Evolutionary conservation across 2,888 invertebrate species (phyloP).

Genomic region (Enoplolaimus lenunculus): DNA sequence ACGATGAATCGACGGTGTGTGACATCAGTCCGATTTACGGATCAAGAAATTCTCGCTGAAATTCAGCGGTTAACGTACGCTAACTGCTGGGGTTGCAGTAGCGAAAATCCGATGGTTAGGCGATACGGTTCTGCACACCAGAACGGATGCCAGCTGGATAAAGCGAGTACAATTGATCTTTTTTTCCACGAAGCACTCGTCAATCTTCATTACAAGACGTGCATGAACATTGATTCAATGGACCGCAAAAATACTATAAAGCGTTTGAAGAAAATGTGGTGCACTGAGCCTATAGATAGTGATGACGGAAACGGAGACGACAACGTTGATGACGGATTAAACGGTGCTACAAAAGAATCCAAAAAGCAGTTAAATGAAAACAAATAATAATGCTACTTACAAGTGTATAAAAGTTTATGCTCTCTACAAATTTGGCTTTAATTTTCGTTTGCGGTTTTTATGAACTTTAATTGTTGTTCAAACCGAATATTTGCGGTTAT

Average conservation of each 20-base stretch:
- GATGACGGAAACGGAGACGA: background rate
- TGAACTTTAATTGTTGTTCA: too few relatives aligned
- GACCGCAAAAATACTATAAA: background rate
- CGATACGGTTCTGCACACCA: conserved; percentile 10
- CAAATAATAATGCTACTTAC: too few relatives aligned
- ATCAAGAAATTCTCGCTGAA: too few relatives aligned
- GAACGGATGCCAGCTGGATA: background rate
- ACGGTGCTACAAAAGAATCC: too few relatives aligned
- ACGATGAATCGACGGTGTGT: too few relatives aligned
- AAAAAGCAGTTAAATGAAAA: too few relatives aligned
- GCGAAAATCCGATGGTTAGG: background rate
- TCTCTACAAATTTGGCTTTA: too few relatives aligned
- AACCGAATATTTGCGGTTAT: too few relatives aligned
- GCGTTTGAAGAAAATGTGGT: background rate
- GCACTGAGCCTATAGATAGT: background rate
- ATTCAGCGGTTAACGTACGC: background rate
- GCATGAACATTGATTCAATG: background rate
- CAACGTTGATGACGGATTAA: too few relatives aligned
- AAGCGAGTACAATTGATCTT: background rate
- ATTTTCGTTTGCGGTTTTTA: too few relatives aligned
- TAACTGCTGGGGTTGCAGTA: background rate
- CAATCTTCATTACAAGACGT: background rate
- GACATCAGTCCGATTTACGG: too few relatives aligned
- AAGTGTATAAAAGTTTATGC: too few relatives aligned
- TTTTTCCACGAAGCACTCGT: background rate